Evolutionary conservation across 1,140 invertebrate species (phyloP).

Genomic region (Charaxes varanes): DNA sequence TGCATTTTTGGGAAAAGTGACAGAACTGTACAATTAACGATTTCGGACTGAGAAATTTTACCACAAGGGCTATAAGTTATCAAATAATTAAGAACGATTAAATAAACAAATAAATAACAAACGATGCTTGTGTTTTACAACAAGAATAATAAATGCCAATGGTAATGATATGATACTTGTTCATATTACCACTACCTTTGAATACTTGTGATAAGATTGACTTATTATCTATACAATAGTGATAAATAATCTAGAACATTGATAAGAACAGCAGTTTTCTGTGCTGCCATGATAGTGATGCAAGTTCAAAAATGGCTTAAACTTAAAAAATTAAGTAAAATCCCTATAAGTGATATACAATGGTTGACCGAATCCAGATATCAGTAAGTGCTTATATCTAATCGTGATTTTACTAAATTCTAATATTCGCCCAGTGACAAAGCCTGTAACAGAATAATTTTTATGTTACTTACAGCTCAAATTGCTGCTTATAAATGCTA

Average conservation of each 20-base stretch:
- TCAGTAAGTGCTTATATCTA: too few relatives aligned
- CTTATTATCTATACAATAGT: slow-evolving; percentile 37
- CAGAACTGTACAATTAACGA: too few relatives aligned
- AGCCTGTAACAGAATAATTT: too few relatives aligned
- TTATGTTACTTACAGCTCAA: too few relatives aligned
- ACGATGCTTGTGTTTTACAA: not conserved
- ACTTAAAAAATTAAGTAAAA: slow-evolving; percentile 25
- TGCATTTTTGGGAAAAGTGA: too few relatives aligned
- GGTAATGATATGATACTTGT: slow-evolving; percentile 5
- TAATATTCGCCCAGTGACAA: not conserved
- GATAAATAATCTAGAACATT: slow-evolving; percentile 50
- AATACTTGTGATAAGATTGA: slow-evolving; percentile 42
- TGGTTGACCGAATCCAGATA: slow-evolving; percentile 55
- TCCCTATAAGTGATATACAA: slow-evolving; percentile 39
- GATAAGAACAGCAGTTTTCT: slow-evolving; percentile 45
- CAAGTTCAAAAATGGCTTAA: slow-evolving; percentile 23
- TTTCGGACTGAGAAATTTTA: too few relatives aligned
- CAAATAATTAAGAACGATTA: too few relatives aligned
- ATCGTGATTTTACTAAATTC: too few relatives aligned
- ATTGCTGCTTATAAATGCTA: too few relatives aligned
- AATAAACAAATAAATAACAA: too few relatives aligned
- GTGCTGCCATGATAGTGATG: slow-evolving; percentile 31
- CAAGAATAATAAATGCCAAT: not conserved
- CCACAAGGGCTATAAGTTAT: too few relatives aligned
- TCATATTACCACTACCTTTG: slow-evolving; percentile 27